A percentile compares a stretch with the other conserved stretches of the same genome.
Evolutionary conservation across 2,888 invertebrate genomes (phyloP).

Genomic region (Vesta saturnalis): DNA sequence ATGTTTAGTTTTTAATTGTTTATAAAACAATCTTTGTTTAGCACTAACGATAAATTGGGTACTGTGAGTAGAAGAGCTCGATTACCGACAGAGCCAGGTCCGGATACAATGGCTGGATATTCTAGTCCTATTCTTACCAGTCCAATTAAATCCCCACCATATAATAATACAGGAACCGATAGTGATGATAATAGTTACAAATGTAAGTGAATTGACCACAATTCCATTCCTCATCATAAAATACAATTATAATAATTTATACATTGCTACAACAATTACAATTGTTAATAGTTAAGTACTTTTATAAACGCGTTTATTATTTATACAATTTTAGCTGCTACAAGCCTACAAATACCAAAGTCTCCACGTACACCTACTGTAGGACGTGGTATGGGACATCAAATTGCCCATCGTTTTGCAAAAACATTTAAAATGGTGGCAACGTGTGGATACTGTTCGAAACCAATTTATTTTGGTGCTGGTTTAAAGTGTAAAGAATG

Average conservation of each 20-base stretch:
- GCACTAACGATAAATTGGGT: conserved; percentile 50
- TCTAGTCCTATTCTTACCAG: conserved; percentile 65
- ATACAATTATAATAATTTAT: no score
- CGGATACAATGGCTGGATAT: conserved; percentile 62
- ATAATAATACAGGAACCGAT: conserved; percentile 60
- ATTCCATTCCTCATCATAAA: no score
- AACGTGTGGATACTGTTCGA: conserved; percentile 88
- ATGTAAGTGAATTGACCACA: conserved; percentile 51
- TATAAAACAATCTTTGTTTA: conserved; percentile 39
- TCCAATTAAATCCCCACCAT: conserved; percentile 71
- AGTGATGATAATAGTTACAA: conserved; percentile 66
- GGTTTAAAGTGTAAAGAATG: conserved; percentile 94
- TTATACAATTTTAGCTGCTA: conserved; percentile 45
- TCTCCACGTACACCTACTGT: conserved; percentile 65
- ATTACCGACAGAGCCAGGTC: conserved; percentile 70
- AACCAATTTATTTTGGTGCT: conserved; percentile 69
- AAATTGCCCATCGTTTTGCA: conserved; percentile 89
- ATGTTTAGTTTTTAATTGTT: not conserved
- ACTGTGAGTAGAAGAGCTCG: conserved; percentile 62
- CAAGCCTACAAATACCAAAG: conserved; percentile 69
- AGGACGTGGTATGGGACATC: conserved; percentile 85
- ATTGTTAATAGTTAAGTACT: no score
- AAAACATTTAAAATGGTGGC: conserved; percentile 90
- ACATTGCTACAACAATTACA: not conserved
- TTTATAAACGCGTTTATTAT: no score